Evolutionary conservation across 2,113 vertebrate genomes (phyloP).

Genomic region (Parotia lawesii): DNA sequence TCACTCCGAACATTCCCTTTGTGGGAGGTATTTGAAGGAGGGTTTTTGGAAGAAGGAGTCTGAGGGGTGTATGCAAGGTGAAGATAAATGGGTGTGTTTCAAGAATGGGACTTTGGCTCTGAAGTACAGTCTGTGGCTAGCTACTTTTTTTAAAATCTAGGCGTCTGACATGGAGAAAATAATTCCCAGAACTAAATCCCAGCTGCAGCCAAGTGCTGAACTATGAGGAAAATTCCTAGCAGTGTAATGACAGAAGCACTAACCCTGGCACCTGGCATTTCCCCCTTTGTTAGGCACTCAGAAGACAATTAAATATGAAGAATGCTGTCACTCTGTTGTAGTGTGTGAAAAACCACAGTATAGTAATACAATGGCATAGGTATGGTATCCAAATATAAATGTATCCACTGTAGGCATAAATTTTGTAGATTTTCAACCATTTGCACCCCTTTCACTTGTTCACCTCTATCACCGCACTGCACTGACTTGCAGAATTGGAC

Average conservation of each 20-base stretch:
- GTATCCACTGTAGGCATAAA: not conserved
- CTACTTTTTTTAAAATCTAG: not conserved
- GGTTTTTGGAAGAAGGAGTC: not conserved
- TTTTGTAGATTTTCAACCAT: not conserved
- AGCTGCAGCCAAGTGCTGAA: not conserved
- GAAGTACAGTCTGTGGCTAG: not conserved
- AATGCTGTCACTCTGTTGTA: not conserved
- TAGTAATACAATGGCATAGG: not conserved
- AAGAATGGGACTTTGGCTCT: not conserved
- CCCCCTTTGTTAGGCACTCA: not conserved
- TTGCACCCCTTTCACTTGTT: not conserved
- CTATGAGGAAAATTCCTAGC: not conserved
- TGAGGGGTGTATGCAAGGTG: not conserved
- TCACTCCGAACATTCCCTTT: not conserved
- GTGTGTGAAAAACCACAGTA: not conserved
- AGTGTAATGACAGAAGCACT: fast-evolving
- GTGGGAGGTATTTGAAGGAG: not conserved
- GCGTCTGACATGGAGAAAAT: not conserved
- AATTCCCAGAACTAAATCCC: not conserved
- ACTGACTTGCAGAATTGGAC: not conserved
- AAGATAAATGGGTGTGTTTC: not conserved
- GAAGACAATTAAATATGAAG: not conserved
- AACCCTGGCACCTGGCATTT: not conserved
- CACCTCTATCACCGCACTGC: not conserved
- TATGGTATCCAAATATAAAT: not conserved